Percentiles rank a stretch among this genome's conserved stretches.
These are phyloP conservation scores for Porites lutea DNA, from an alignment of 64 coral and sea anemone species.

Conservation along the genomic window DNA sequence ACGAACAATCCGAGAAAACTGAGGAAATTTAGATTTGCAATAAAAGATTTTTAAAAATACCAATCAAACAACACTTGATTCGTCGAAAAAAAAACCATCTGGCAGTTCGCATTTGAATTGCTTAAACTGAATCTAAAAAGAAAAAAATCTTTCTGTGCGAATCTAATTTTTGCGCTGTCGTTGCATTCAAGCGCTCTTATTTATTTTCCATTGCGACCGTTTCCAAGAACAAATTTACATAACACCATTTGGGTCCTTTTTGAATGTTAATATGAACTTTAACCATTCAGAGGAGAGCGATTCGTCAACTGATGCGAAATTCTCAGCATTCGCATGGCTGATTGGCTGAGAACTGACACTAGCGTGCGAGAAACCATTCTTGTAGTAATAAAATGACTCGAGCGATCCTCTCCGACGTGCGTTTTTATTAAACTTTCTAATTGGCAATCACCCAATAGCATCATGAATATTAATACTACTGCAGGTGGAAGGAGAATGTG, in stretches of 20 bases:
- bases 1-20: too few relatives aligned
- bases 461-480: constrained; percentile 81
- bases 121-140: too few relatives aligned
- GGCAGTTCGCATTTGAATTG: too few relatives aligned
- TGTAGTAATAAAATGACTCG: constrained; percentile 58
- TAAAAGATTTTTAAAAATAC: too few relatives aligned
- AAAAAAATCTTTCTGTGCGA: neutral
- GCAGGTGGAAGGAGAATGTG: constrained; percentile 77
- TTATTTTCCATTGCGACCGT: constrained; percentile 53
- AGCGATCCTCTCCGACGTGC: constrained; percentile 5
- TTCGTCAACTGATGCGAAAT: constrained; percentile 20
- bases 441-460: constrained; percentile 66
- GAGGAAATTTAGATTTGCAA: too few relatives aligned
- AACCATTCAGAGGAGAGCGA: neutral
- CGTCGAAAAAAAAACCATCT: too few relatives aligned
- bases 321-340: neutral
- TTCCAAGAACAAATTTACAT: constrained; percentile 43
- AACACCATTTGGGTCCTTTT: neutral
- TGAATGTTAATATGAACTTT: constrained; percentile 4
- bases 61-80: too few relatives aligned
- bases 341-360: neutral
- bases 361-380: neutral
- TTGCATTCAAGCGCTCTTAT: neutral
- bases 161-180: neutral
- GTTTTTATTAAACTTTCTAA: constrained; percentile 73